phyloP scores from a whole-genome alignment of 2,113 vertebrate species.

The Zosterops pallidus region DNA sequence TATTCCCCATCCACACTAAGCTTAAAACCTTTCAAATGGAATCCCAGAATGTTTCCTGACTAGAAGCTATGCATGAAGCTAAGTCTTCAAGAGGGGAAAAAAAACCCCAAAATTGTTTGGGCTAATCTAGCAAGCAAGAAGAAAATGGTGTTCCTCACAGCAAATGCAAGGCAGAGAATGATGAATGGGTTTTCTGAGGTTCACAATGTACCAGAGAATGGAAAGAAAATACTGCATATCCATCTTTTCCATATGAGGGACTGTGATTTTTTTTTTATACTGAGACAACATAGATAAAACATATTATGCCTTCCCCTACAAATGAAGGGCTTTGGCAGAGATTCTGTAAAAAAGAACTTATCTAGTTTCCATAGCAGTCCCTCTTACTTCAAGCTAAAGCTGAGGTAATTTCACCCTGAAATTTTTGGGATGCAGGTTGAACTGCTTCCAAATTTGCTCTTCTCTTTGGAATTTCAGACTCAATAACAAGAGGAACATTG shows the following conservation, averaged over 20 bases:
- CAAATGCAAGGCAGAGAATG: not conserved
- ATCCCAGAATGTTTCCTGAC: not conserved
- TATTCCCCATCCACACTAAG: not conserved
- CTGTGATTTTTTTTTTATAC: not conserved
- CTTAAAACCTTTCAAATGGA: slow-evolving; percentile 25
- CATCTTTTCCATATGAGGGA: not conserved
- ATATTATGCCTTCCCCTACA: not conserved
- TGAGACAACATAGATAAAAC: not conserved
- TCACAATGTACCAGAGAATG: not conserved
- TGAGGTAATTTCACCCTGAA: not conserved
- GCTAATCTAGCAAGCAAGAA: not conserved
- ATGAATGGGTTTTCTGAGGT: not conserved
- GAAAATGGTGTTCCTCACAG: not conserved
- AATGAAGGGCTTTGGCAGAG: not conserved
- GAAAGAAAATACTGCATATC: not conserved
- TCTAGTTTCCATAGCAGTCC: not conserved
- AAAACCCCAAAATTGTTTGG: not conserved
- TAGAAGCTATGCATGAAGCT: not conserved
- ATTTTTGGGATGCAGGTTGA: not conserved
- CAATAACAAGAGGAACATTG: not conserved
- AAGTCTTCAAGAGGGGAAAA: not conserved
- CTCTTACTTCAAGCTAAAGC: not conserved
- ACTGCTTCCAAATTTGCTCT: not conserved
- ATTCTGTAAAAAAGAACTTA: not conserved
- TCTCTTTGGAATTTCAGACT: not conserved